phyloP scores from a whole-genome alignment of 2,888 invertebrate species.

The Antheraea yamamai region DNA sequence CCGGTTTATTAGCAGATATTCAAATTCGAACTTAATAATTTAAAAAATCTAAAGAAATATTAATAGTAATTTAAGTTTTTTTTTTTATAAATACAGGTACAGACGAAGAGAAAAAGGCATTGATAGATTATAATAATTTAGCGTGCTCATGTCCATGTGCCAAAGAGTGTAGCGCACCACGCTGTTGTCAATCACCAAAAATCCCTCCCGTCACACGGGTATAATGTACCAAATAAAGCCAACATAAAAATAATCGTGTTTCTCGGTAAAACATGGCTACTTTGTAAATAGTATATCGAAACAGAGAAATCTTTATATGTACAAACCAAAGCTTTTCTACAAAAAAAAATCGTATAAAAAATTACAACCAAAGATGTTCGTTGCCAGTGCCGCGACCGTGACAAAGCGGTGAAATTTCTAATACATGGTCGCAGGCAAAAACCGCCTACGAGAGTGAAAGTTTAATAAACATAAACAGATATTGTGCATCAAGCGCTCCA shows the following conservation, averaged over 20 bases:
- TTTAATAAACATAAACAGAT: slow-evolving; percentile 47
- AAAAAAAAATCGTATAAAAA: slow-evolving; percentile 24
- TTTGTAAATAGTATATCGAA: background rate
- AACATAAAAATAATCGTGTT: background rate
- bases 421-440: slow-evolving; percentile 42
- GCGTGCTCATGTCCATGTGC: slow-evolving; percentile 71
- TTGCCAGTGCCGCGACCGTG: slow-evolving; percentile 33
- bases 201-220: slow-evolving; percentile 62
- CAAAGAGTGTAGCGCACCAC: slow-evolving; percentile 72
- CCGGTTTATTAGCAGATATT: too few species aligned
- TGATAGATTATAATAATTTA: slow-evolving; percentile 65
- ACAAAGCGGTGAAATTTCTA: slow-evolving; percentile 52
- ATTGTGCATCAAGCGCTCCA: slow-evolving; percentile 38
- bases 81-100: slow-evolving; percentile 49
- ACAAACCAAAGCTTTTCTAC: background rate
- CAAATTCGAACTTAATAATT: background rate
- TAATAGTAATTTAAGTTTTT: background rate
- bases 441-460: slow-evolving; percentile 50
- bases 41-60: background rate
- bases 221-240: slow-evolving; percentile 34
- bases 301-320: background rate
- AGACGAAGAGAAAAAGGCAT: slow-evolving; percentile 66
- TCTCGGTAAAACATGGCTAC: background rate
- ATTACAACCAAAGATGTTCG: slow-evolving; percentile 49
- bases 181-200: slow-evolving; percentile 63